phyloP scores from a whole-genome alignment of 2,113 vertebrate species.

The Uropsilus gracilis region DNA sequence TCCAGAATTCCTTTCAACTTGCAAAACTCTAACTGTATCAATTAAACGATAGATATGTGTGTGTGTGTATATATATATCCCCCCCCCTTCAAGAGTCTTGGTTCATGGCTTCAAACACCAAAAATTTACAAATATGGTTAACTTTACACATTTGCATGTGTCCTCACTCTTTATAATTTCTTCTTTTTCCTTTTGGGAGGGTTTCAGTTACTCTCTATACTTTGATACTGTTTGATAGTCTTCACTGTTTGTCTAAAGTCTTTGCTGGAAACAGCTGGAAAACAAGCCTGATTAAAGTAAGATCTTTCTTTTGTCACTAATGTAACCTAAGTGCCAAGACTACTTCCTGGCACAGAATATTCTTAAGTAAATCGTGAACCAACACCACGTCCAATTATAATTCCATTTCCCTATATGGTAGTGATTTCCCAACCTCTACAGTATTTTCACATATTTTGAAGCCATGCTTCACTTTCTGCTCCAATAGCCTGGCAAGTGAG shows the following conservation, averaged over 20 bases:
- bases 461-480: neutral
- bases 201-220: neutral
- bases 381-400: neutral
- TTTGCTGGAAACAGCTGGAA: neutral
- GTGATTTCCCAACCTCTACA: neutral
- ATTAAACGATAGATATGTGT: neutral
- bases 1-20: neutral
- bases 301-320: neutral
- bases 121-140: neutral
- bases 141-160: neutral
- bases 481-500: neutral
- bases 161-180: neutral
- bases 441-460: neutral
- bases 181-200: neutral
- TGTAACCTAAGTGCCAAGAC: neutral
- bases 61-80: neutral
- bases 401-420: neutral
- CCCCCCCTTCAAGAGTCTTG: neutral
- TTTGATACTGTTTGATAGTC: neutral
- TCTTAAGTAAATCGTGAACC: neutral
- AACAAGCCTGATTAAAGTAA: too few species aligned
- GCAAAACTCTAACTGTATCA: neutral
- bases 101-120: neutral
- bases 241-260: neutral
- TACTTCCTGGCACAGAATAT: neutral